Base-by-base conservation (phyloP, 2,888 invertebrate species). In the Erebia ligea region DNA sequence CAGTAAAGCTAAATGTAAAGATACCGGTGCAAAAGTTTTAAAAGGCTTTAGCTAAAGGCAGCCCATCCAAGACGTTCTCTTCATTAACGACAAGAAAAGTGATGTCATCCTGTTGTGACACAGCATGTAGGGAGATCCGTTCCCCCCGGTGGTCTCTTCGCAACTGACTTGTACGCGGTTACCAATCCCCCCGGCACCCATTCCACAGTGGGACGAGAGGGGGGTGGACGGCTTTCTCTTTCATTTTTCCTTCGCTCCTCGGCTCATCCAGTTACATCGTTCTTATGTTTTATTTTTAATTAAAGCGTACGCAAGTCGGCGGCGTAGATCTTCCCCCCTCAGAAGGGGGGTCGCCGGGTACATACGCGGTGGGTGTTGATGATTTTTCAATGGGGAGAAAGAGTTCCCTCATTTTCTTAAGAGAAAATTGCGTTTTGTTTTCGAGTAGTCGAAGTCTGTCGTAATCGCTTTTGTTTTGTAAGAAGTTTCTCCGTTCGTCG, bases 221-320 rank as follows among this genome's bases (percentile, higher is more conserved):
- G 88, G 85, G 90, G 86, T 82, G 90, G 91, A 83, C 91, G 90
- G 90, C 92, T 93, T 92, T 93, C 93, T 93, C 93, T 93, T 93
- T 92, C 93, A 93, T 93, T 93, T 93, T 93, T 93, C 93, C 92
- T 93, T 91, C 92, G 89, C 92, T 92, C 92, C 91, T 92, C 91
- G 88, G 92, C 93, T 93, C 93, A 93, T 93, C 93, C 93, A 93
- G 93, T 93, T 93, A 93, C 93, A 93, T 92, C 92, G 92, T 93
- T 93, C 93, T 93, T 93, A 93, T 93, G 93, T 93, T 93, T 93
- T 93, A 93, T 93, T 93, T 93, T 93, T 93, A 93, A 93, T 93
- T 93, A 93, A 93, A 93, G 92, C 93, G 92, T 93, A 93, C 93
- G 93, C 93, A 93, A 93, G 92, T 92, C 90, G 92, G 85, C 90